Percentiles rank a stretch among this genome's conserved stretches.
These are phyloP conservation scores for Eueremaeus valkanovi DNA, from an alignment of 2,888 invertebrate species.

Conservation along the genomic window DNA sequence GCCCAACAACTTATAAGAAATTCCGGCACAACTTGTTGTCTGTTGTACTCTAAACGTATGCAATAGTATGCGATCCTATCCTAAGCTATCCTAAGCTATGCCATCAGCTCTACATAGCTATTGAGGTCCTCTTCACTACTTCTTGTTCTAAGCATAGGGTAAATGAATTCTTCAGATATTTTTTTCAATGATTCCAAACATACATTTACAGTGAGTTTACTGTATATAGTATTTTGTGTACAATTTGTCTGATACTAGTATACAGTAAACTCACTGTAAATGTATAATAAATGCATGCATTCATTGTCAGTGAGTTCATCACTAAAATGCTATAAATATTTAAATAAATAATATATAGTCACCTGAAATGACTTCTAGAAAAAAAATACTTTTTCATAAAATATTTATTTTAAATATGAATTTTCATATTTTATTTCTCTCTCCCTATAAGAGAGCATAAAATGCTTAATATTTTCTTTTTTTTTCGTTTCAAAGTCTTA, in stretches of 20 bases:
- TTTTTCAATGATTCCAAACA: neutral
- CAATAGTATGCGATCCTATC: neutral
- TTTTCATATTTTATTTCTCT: neutral
- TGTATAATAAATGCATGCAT: neutral
- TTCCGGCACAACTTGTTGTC: constrained; percentile 22
- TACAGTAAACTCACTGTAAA: neutral
- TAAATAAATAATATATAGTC: neutral
- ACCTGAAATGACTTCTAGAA: neutral
- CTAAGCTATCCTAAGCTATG: neutral
- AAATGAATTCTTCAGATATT: neutral
- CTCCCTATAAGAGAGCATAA: neutral
- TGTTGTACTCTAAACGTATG: neutral
- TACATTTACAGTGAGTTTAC: too few species aligned
- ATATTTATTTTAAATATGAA: neutral
- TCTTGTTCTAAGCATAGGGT: neutral
- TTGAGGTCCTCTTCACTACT: neutral
- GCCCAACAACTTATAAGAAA: constrained; percentile 18
- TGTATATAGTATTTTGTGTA: neutral
- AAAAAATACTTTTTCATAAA: neutral
- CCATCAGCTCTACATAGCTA: neutral
- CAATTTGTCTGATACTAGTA: neutral
- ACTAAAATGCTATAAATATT: neutral
- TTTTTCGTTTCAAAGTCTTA: too few species aligned
- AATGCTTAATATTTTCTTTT: neutral
- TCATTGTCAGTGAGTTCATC: constrained; percentile 1